Base-by-base conservation (phyloP, 2,113 vertebrate species). In the Rutilus rutilus region DNA sequence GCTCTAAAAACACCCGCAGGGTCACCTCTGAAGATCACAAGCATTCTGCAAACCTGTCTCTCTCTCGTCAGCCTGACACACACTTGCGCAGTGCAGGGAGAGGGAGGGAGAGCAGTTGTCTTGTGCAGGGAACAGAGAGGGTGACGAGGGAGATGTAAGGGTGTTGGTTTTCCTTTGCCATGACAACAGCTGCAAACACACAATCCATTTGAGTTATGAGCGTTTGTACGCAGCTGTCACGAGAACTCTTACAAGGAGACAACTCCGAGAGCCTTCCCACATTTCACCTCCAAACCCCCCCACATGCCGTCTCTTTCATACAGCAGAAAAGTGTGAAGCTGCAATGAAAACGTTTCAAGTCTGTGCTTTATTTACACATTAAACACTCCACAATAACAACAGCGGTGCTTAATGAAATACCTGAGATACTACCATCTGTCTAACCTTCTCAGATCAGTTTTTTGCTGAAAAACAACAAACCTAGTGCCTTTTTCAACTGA, bases 171-270 rank as follows among this genome's bases (percentile, higher is more conserved):
- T 92, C 91, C 54, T 88, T 89, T 33, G 2, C 89, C 86, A 84
- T 87, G 87, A 91, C 90, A 94, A 93, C 92, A 93, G 92, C 93
- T 93, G 92, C 91, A 89, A 85, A 90, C 89, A 92, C 54, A 86
- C 84, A 78, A 57, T 27, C 15, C 27, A 52, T 59, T 85, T 60
- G 82, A 81, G 83, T 81, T 59, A 27, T 73, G 78, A 79, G 84
- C 36, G 39, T 86, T 78, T 85, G 77, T 12, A 8, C 74, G 91
- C 93, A 94, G 93, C 94, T 94, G 94, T 93, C 81, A 36, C 11
- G 59, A 84, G 42, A 27, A 59, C 83, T 84, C 85, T 84, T 86
- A 79, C 45, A 25, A 83, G 83, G 59, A 33, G 78, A 81, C 82
- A 83, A 86, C 27, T 17, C 86, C 77, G 84, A 86, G n/a, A 77